These are phyloP conservation scores for Dicrostonyx torquatus DNA, from an alignment of 2,797 vertebrate genomes.

Conservation along the genomic window DNA sequence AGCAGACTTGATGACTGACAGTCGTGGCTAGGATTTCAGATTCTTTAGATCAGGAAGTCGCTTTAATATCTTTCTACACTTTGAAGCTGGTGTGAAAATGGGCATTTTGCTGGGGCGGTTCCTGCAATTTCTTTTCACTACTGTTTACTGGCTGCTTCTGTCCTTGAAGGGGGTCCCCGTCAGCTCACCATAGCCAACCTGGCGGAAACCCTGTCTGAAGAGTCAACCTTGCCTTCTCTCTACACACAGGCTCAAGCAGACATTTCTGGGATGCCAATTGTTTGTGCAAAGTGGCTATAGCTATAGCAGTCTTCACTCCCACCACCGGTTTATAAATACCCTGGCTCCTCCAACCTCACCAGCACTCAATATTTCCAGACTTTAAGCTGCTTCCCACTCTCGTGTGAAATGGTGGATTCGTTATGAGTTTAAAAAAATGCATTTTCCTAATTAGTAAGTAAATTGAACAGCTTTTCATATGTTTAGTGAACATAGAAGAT, in stretches of 20 bases:
- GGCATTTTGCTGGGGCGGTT: background rate
- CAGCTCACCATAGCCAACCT: background rate
- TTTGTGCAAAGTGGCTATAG: slow-evolving; percentile 7
- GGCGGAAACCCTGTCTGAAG: background rate
- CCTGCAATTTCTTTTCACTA: slow-evolving; percentile 34
- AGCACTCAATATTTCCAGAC: slow-evolving; percentile 19
- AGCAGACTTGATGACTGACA: slow-evolving; percentile 19
- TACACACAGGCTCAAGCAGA: background rate
- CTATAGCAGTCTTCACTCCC: background rate
- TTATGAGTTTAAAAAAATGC: slow-evolving; percentile 29
- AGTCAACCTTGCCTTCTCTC: background rate
- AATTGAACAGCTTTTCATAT: slow-evolving; percentile 17
- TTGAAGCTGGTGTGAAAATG: slow-evolving; percentile 65
- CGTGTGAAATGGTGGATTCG: slow-evolving; percentile 32
- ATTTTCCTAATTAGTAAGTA: slow-evolving; percentile 55
- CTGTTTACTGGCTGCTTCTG: background rate
- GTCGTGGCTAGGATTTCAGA: slow-evolving; percentile 45
- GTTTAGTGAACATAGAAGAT: slow-evolving; percentile 28
- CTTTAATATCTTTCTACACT: slow-evolving; percentile 51
- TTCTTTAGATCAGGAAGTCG: slow-evolving; percentile 8
- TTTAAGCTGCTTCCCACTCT: background rate
- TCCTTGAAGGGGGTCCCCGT: background rate
- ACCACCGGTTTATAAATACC: background rate
- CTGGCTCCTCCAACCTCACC: background rate
- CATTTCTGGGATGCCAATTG: background rate